These are phyloP conservation scores for Oncopodura yosiiana DNA, from an alignment of 1,140 invertebrate species.

Conservation along the genomic window DNA sequence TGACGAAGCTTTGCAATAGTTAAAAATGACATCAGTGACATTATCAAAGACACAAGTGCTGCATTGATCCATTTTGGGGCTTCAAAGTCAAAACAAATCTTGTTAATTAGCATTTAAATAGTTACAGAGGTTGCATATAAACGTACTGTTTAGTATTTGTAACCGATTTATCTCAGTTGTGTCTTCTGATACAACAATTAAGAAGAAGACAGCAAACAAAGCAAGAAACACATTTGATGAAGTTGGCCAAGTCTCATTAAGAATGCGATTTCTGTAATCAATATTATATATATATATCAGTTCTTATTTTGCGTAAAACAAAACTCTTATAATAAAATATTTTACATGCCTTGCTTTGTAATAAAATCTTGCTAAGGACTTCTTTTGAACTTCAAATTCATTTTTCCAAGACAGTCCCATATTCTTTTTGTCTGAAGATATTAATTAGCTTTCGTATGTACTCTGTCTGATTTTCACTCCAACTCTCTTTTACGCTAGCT, in stretches of 20 bases:
- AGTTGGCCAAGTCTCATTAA: slow-evolving; percentile 45
- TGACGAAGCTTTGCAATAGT: slow-evolving; percentile 41
- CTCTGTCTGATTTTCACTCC: too few species aligned
- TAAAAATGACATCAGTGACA: slow-evolving; percentile 41
- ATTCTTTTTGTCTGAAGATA: too few species aligned
- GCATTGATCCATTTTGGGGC: slow-evolving; percentile 38
- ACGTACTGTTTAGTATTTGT: too few species aligned
- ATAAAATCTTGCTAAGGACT: slow-evolving; percentile 37
- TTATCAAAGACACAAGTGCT: slow-evolving; percentile 36
- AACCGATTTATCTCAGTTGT: too few species aligned
- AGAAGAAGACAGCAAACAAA: slow-evolving; percentile 37
- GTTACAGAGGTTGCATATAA: too few species aligned
- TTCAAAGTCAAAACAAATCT: slow-evolving; percentile 33
- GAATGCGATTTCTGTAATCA: slow-evolving; percentile 40
- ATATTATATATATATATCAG: slow-evolving; percentile 9
- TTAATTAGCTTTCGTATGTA: too few species aligned
- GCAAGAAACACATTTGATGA: slow-evolving; percentile 42
- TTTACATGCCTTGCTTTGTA: slow-evolving; percentile 37
- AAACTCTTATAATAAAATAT: too few species aligned
- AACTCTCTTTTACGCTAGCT: too few species aligned
- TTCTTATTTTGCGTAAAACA: too few species aligned
- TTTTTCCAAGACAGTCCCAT: too few species aligned
- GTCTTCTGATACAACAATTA: slow-evolving; percentile 1
- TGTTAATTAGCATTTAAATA: too few species aligned
- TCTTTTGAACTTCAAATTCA: slow-evolving; percentile 37